Evolutionary conservation across 2,888 invertebrate species (phyloP).

Genomic region (Zele albiditarsus): DNA sequence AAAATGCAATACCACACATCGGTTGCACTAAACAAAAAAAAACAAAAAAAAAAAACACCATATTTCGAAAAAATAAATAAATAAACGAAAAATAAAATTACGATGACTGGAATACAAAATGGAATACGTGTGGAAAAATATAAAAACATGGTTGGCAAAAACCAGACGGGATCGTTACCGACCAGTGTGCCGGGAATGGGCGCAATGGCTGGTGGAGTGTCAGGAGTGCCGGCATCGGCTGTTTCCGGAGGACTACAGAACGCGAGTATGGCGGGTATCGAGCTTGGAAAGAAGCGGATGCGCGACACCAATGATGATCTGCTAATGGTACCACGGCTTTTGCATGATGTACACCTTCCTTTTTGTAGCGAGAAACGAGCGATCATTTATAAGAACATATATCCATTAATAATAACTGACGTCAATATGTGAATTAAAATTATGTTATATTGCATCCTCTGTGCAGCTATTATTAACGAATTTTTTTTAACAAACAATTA

Average conservation of each 20-base stretch:
- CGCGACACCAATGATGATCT: conserved; percentile 89
- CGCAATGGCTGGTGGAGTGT: conserved; percentile 69
- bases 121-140: conserved; percentile 27
- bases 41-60: conserved; percentile 19
- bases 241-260: conserved; percentile 78
- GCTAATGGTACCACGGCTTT: conserved; percentile 91
- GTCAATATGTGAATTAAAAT: not conserved
- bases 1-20: conserved; percentile 36
- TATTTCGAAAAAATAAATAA: conserved; percentile 42
- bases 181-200: conserved; percentile 68
- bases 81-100: conserved; percentile 34
- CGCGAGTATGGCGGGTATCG: conserved; percentile 84
- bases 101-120: conserved; percentile 32
- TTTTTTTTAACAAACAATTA: conserved; percentile 10
- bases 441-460: conserved; percentile 32
- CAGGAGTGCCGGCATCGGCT: conserved; percentile 73
- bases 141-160: conserved; percentile 51
- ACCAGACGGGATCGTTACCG: conserved; percentile 70
- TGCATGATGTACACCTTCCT: conserved; percentile 71
- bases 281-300: conserved; percentile 97
- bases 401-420: not conserved
- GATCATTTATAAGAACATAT: conserved; percentile 34
- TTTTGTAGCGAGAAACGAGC: conserved; percentile 48
- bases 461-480: not conserved
- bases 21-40: conserved; percentile 48